These are phyloP conservation scores for Drosophila borealis DNA, from an alignment of 2,888 invertebrate genomes.

Conservation along the genomic window DNA sequence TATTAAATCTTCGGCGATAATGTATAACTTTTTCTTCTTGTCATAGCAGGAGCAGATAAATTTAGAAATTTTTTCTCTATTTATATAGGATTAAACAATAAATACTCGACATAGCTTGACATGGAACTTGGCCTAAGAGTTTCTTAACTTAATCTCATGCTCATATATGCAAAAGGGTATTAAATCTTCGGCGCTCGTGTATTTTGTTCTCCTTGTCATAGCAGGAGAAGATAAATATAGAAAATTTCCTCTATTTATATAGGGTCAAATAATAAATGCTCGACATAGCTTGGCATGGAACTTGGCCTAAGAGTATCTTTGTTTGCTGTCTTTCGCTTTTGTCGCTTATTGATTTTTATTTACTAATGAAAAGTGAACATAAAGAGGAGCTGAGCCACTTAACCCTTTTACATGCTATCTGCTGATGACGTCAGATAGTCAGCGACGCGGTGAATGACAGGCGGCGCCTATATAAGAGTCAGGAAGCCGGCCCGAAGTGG, in stretches of 20 bases:
- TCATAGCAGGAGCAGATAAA: not conserved
- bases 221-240: not conserved
- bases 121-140: constrained; percentile 26
- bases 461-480: constrained; percentile 32
- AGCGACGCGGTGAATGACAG: constrained; percentile 39
- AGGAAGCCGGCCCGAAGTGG: constrained; percentile 31
- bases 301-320: constrained; percentile 23
- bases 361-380: constrained; percentile 77
- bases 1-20: not conserved
- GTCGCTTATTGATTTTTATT: constrained; percentile 70
- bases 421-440: constrained; percentile 74
- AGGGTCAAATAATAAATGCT: constrained; percentile 15
- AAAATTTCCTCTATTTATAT: constrained; percentile 7
- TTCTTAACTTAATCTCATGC: not conserved
- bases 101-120: constrained; percentile 6
- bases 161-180: not conserved
- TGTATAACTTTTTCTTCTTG: not conserved
- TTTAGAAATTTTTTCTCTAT: constrained; percentile 1
- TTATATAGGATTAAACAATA: constrained; percentile 10
- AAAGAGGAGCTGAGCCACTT: constrained; percentile 62
- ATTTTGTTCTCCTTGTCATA: not conserved
- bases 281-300: constrained; percentile 4
- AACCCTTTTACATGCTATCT: constrained; percentile 79
- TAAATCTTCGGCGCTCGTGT: not conserved
- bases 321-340: constrained; percentile 17